Evolutionary conservation across 2,797 vertebrate species (phyloP).

Genomic region (Geotrypetes seraphini): DNA sequence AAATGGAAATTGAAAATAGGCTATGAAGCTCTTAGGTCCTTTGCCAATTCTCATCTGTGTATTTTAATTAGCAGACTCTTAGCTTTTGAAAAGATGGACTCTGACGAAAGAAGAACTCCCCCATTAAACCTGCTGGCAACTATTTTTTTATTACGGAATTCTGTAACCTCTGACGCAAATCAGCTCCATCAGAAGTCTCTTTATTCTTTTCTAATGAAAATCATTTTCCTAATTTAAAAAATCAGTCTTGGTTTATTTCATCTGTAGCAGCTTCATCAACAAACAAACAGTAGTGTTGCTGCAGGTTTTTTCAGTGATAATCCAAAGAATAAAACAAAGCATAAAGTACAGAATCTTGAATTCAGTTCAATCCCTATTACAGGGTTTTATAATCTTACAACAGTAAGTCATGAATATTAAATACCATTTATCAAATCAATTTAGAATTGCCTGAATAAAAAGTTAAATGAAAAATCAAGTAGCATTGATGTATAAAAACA

Average conservation of each 20-base stretch:
- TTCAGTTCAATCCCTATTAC: no score
- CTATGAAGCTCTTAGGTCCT: slow-evolving; percentile 3
- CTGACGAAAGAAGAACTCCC: slow-evolving; percentile 2
- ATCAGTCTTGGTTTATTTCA: neutral
- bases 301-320: neutral
- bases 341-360: no score
- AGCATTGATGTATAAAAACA: no score
- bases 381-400: no score
- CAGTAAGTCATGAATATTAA: no score
- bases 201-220: slow-evolving; percentile 7
- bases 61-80: slow-evolving; percentile 22
- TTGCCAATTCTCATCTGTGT: slow-evolving; percentile 3
- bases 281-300: no score
- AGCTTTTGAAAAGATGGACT: slow-evolving; percentile 1
- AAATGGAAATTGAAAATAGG: slow-evolving; percentile 21
- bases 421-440: no score
- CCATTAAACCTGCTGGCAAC: slow-evolving; percentile 6
- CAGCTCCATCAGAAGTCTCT: neutral
- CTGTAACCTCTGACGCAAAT: slow-evolving; percentile 2
- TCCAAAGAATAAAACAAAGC: neutral
- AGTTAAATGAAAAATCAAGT: no score
- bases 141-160: neutral
- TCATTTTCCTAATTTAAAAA: slow-evolving; percentile 8
- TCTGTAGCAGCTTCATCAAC: neutral
- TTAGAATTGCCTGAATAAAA: no score